Evolutionary conservation across 2,797 vertebrate species (phyloP).

Genomic region (Mormyrops boulengeri): DNA sequence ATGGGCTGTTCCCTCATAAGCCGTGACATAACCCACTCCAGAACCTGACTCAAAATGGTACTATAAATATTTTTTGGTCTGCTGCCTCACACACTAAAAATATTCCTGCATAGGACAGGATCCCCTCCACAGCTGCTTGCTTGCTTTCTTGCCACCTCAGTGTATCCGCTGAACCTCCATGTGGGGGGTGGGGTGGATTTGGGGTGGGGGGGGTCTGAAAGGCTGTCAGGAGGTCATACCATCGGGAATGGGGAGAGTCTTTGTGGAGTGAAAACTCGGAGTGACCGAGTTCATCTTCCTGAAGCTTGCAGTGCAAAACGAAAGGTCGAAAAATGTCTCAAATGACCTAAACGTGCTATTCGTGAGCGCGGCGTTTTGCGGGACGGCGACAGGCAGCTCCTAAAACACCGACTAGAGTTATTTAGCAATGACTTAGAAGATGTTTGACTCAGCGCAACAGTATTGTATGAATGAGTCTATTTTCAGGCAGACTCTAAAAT

Average conservation of each 20-base stretch:
- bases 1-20: not conserved
- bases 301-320: not conserved
- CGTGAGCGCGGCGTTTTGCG: not conserved
- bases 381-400: not conserved
- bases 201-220: not conserved
- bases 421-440: not conserved
- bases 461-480: not conserved
- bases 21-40: conserved; percentile 4
- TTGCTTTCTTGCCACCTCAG: not conserved
- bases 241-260: not conserved
- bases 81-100: conserved; percentile 1
- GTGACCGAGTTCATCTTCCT: not conserved
- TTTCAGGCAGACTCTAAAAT: not conserved
- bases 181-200: too few species aligned
- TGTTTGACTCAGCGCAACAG: not conserved
- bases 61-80: conserved; percentile 12
- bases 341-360: not conserved
- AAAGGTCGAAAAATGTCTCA: not conserved
- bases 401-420: not conserved
- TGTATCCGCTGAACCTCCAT: not conserved
- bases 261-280: not conserved
- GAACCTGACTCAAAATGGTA: not conserved
- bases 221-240: not conserved
- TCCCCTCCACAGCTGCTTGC: not conserved
- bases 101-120: not conserved